phyloP scores from a whole-genome alignment of 2,113 vertebrate genomes.

The Mobula birostris region DNA sequence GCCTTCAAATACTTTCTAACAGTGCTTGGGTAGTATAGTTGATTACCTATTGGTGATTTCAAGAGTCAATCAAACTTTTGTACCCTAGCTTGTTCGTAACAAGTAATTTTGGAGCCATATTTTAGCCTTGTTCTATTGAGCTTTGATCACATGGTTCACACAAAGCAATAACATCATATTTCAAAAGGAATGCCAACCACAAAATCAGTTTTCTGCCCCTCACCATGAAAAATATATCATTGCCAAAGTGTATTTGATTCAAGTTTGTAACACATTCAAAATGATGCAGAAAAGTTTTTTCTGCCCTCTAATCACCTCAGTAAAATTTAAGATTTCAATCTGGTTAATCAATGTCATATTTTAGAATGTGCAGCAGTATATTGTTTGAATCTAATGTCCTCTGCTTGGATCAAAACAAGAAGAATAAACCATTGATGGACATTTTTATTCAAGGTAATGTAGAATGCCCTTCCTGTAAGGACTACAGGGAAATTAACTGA shows the following conservation, averaged over 20 bases:
- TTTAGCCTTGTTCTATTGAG: neutral
- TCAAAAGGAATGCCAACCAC: constrained; percentile 1
- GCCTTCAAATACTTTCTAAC: neutral
- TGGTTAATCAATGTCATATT: no score
- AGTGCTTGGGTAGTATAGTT: neutral
- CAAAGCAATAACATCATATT: neutral
- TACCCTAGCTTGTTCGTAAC: neutral
- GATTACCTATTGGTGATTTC: no score
- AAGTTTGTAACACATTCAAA: neutral
- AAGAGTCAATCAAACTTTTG: neutral
- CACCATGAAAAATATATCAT: neutral
- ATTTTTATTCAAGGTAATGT: neutral
- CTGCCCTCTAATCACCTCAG: neutral
- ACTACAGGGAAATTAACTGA: neutral
- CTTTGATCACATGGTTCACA: no score
- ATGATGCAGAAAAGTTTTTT: neutral
- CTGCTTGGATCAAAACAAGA: neutral
- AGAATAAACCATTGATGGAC: neutral
- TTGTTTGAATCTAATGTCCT: neutral
- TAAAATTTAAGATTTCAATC: neutral
- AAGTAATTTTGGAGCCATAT: neutral
- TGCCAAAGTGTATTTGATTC: neutral
- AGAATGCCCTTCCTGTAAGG: neutral
- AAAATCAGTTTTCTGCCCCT: neutral
- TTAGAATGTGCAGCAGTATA: no score